phyloP scores from a whole-genome alignment of 1,140 invertebrate species.

The Metaphire vulgaris region DNA sequence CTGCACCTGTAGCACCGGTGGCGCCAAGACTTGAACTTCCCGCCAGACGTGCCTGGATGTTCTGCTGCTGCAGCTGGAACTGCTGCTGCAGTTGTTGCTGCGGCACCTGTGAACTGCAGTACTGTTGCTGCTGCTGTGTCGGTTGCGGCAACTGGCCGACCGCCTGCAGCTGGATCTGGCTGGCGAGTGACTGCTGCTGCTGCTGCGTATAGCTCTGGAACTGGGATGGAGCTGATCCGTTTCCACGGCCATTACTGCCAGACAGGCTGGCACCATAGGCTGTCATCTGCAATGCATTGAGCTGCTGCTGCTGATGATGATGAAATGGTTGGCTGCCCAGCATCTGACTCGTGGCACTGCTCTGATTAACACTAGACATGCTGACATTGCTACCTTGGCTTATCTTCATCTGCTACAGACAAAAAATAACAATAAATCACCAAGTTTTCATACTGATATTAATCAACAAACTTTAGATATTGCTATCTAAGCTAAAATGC shows the following conservation, averaged over 20 bases:
- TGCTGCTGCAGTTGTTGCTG: constrained; percentile 33
- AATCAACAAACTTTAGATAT: too few species aligned
- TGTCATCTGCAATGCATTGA: neutral
- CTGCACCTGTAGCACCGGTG: neutral
- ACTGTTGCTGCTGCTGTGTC: neutral
- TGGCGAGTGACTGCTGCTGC: neutral
- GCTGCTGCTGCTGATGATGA: neutral
- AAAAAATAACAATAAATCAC: too few species aligned
- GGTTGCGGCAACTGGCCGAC: neutral
- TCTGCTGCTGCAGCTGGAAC: constrained; percentile 20
- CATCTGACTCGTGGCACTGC: neutral
- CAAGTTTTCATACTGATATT: too few species aligned
- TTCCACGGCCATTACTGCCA: neutral
- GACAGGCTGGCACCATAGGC: neutral
- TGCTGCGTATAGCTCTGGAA: neutral
- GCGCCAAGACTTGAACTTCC: constrained; percentile 22
- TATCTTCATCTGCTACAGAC: neutral
- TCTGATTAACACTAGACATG: neutral
- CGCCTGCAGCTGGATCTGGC: neutral
- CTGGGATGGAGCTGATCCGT: neutral
- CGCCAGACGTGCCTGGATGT: constrained; percentile 22
- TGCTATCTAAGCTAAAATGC: too few species aligned
- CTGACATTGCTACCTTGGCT: neutral
- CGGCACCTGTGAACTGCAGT: neutral
- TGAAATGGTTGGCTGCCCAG: neutral